phyloP scores from a whole-genome alignment of 2,113 vertebrate species.

The Carollia perspicillata region DNA sequence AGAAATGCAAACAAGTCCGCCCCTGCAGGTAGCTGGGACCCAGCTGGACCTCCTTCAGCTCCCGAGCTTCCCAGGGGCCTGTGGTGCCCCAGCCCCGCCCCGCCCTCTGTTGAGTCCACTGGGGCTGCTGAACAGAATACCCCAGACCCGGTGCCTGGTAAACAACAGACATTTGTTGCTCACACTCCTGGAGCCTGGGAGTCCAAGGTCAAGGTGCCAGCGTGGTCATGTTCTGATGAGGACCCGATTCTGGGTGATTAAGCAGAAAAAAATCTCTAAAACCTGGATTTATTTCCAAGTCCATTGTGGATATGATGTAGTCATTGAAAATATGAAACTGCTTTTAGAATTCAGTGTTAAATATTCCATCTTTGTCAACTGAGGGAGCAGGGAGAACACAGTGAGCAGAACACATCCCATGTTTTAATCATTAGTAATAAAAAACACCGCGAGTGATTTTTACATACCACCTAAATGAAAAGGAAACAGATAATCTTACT shows the following conservation, averaged over 20 bases:
- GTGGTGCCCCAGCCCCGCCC: background rate
- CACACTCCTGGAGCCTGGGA: background rate
- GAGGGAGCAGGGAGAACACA: background rate
- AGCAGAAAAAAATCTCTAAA: background rate
- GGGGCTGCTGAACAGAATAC: background rate
- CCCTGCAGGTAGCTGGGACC: background rate
- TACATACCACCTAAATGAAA: background rate
- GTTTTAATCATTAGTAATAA: background rate
- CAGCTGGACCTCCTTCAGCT: background rate
- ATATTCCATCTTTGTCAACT: background rate
- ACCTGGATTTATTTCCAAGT: background rate
- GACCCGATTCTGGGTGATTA: background rate
- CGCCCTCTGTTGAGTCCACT: background rate
- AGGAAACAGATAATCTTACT: background rate
- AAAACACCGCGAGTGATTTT: background rate
- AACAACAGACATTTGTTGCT: background rate
- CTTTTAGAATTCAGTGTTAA: background rate
- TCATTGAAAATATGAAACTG: background rate
- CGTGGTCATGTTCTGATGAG: fast-evolving
- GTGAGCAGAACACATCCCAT: background rate
- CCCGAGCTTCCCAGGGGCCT: background rate
- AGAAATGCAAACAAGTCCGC: background rate
- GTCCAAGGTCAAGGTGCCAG: background rate
- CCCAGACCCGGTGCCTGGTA: background rate
- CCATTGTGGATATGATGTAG: background rate